Base-by-base conservation (phyloP, 2,888 invertebrate species). In the Entomobrya proxima region DNA sequence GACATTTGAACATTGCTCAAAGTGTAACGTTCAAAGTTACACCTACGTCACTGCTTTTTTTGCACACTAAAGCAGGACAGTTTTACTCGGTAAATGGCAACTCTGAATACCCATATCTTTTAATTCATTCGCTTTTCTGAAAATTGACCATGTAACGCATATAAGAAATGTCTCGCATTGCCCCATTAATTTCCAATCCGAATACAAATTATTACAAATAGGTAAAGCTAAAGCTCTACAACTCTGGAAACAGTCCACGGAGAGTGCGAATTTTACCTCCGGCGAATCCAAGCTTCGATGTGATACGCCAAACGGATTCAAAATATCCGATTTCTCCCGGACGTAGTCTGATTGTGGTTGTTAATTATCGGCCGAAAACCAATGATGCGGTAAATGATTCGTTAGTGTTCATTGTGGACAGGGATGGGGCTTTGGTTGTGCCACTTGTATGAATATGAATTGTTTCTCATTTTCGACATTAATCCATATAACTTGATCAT, bases 381-480 rank as follows among this genome's bases (percentile, higher is more conserved):
- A 78, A 78, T 13, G 64, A 37, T 1, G 47, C 86, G 4, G 21
- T 88, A 2, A 84, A 88, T 52, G 89, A 89, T 32, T 40, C 85
- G 5, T 37, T 88, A 27, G 52, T 85, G 9, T 75, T 88, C 44
- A 50, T 52, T 21, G 80, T 88, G n/a, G 88, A 88, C 18, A 86
- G 81, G 0, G 89, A 88, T 79, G 89, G 89, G 37, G 87, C 76
- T 13, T 35, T 89, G 5, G 79, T 87, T 67, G 87, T 89, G 11
- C 89, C 89, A 0, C 44, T 89, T 13, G 72, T 88, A 64, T n/a
- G n/a, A n/a, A n/a, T n/a, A n/a, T n/a, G n/a, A n/a, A n/a, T n/a
- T n/a, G n/a, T n/a, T n/a, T n/a, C n/a, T n/a, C n/a, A n/a, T n/a
- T n/a, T n/a, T n/a, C n/a, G n/a, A n/a, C n/a, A n/a, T n/a, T n/a